Percentiles rank a stretch among this genome's conserved stretches.
phyloP scores from a whole-genome alignment of 2,888 invertebrate species.

The Nephrotoma guestfalica region DNA sequence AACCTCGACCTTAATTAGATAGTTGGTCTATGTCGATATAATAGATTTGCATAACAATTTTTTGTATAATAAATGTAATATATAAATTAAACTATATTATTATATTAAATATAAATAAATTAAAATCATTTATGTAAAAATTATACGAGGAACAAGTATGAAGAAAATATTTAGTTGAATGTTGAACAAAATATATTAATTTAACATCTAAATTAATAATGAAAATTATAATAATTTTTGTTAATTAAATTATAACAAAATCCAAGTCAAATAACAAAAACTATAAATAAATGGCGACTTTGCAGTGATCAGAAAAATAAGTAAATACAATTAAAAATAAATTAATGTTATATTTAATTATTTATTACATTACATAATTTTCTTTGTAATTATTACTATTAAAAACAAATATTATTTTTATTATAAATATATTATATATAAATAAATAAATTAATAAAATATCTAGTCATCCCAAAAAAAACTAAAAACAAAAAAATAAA shows the following conservation, averaged over 20 bases:
- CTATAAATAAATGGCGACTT: background rate
- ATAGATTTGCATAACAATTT: background rate
- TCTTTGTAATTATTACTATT: background rate
- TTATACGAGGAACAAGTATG: background rate
- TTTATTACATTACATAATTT: background rate
- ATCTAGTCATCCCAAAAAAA: background rate
- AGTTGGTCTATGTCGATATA: background rate
- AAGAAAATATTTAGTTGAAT: background rate
- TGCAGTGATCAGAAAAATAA: slow-evolving; percentile 5
- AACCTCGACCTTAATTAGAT: background rate
- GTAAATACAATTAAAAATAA: background rate
- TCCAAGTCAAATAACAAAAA: background rate
- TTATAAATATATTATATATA: background rate
- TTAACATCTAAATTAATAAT: background rate
- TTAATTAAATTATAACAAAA: background rate
- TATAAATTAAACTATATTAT: background rate
- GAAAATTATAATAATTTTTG: background rate
- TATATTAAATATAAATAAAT: background rate
- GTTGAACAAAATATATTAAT: background rate
- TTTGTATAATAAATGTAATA: background rate
- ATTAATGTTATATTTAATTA: background rate
- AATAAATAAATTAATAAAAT: background rate
- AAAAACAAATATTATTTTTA: background rate
- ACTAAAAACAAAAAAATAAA: background rate
- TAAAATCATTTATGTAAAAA: background rate